Base-by-base conservation (phyloP, 2,797 vertebrate genomes). In the Trachops cirrhosus region DNA sequence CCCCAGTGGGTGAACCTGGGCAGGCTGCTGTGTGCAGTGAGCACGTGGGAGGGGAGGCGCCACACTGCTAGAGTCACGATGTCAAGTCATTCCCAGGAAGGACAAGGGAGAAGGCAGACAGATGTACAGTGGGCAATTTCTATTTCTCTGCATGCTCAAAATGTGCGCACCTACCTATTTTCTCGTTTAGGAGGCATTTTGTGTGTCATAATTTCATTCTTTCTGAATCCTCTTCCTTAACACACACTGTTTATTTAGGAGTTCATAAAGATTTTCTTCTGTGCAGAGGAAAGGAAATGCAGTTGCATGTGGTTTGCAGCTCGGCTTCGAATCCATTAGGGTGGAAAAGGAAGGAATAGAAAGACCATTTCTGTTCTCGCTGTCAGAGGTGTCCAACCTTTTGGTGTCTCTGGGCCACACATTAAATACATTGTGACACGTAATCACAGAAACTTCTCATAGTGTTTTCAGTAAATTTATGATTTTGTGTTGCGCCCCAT, bases 361-460 rank as follows among this genome's bases (percentile, higher is more conserved):
- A 39, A n/a, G 82, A n/a, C 86, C 86, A 24, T 93, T 96, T 92
- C 80, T 96, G 37, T 59, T 86, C 89, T 94, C 44, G 41, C 62
- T 26, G 0, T 89, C 26, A 32, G 59, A 5, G 29, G 59, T 29
- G 26, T 14, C 59, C 59, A 6, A 62, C 59, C 12, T 32, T 62
- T 62, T 62, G 59, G 12, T 5, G 11, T 14, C 59, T 62, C 59
- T 32, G 59, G 59, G 29, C 26, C 57, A 59, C 59, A 32, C 59
- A 62, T 62, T 14, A 59, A 59, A 29, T 59, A 62, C 26, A 29
- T 62, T 15, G 5, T 29, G 59, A 62, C 59, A 62, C 12, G 4
- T 62, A 62, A 32, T 62, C 26, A 32, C 59, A 62, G 59, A 32
- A 14, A 62, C 32, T 32, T 15, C 59, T 62, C 59, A 44, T 10